Conservation (phyloP, 1,140 invertebrate species). For the Rhizoglyphus robini region DNA sequence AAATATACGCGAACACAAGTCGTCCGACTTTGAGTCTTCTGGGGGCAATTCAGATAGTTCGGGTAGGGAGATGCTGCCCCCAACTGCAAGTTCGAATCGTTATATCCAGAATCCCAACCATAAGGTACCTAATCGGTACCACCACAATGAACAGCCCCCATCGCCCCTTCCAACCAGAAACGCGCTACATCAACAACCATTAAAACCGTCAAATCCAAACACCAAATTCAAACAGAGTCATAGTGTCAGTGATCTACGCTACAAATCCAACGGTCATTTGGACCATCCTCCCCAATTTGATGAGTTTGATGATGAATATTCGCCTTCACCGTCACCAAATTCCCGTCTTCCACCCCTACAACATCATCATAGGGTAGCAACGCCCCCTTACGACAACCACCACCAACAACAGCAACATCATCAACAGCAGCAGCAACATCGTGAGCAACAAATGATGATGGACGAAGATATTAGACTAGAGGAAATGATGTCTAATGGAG, state of each 20-base stretch:
- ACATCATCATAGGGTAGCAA: too few species aligned
- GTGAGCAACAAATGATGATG: conserved; percentile 3
- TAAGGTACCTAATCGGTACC: background rate
- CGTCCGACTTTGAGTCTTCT: background rate
- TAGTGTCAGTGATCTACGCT: conserved; percentile 27
- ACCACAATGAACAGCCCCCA: conserved; percentile 38
- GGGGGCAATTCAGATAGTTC: background rate
- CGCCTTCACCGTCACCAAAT: too few species aligned
- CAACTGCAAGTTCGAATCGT: too few species aligned
- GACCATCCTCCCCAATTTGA: too few species aligned
- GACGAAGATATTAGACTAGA: conserved; percentile 4
- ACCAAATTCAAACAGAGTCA: conserved; percentile 25
- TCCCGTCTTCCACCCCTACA: too few species aligned
- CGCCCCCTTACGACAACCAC: too few species aligned
- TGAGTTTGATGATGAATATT: too few species aligned
- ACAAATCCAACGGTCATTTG: too few species aligned
- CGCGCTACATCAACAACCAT: conserved; percentile 53
- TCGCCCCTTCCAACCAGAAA: too few species aligned
- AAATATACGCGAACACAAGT: background rate
- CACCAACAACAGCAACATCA: too few species aligned
- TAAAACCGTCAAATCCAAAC: conserved; percentile 22
- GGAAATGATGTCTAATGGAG: background rate
- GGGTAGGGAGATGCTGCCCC: background rate
- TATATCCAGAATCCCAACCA: too few species aligned
- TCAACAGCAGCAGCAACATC: too few species aligned